Conservation (phyloP, 2,797 vertebrate species). For the Coluber constrictor region DNA sequence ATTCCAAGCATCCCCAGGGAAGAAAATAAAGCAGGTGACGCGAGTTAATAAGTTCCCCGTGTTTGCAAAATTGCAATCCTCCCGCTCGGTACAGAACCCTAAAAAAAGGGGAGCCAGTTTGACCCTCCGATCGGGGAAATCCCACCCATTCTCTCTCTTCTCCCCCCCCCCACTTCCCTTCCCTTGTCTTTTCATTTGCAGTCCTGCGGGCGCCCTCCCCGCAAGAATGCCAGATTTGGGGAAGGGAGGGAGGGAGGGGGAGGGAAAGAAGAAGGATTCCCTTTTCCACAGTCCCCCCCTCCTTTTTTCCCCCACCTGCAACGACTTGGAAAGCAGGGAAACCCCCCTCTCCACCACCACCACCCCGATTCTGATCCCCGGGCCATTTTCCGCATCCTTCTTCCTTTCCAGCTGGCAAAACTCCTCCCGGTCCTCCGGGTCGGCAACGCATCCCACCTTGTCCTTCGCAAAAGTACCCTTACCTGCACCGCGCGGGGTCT, state of each 20-base stretch:
- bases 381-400: neutral
- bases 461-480: neutral
- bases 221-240: neutral
- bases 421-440: neutral
- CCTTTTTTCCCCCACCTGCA: neutral
- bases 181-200: neutral
- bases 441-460: neutral
- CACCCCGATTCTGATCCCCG: neutral
- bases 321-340: neutral
- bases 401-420: neutral
- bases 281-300: neutral
- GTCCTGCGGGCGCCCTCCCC: neutral
- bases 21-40: neutral
- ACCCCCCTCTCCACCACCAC: too few relatives aligned
- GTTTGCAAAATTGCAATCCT: neutral
- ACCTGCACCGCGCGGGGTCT: neutral
- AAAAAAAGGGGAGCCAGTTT: too few relatives aligned
- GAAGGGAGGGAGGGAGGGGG: too few relatives aligned
- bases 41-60: neutral
- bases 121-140: neutral
- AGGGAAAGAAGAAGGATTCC: accelerated
- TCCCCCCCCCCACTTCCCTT: accelerated
- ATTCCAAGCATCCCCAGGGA: neutral
- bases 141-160: accelerated
- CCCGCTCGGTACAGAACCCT: neutral